These are phyloP conservation scores for Sinocyclocheilus anophthalmus DNA, from an alignment of 2,113 vertebrate species.

Conservation along the genomic window DNA sequence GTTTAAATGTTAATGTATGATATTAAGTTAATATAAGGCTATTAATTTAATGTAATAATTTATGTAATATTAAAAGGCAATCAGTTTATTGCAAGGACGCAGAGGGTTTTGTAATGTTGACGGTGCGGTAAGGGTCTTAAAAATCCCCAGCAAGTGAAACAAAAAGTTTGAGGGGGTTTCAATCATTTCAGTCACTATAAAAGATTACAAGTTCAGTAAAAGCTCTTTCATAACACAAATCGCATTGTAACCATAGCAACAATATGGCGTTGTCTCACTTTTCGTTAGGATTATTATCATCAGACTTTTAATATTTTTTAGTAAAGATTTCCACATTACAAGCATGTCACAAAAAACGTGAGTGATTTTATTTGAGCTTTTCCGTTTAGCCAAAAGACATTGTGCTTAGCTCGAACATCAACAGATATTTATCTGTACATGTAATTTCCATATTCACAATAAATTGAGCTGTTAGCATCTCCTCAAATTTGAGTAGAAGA, in stretches of 20 bases:
- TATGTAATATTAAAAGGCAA: background rate
- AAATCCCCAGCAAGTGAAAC: background rate
- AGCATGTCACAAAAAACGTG: background rate
- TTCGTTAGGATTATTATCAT: background rate
- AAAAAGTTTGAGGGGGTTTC: background rate
- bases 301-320: background rate
- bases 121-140: background rate
- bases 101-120: background rate
- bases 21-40: background rate
- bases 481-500: background rate
- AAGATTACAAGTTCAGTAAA: background rate
- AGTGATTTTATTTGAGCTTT: background rate
- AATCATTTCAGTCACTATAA: background rate
- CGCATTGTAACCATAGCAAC: slow-evolving; percentile 14
- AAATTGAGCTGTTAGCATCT: background rate
- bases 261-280: background rate
- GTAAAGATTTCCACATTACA: background rate
- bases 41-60: background rate
- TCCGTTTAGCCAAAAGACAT: background rate
- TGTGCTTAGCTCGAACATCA: background rate
- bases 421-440: background rate
- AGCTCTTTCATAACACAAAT: background rate
- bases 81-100: background rate
- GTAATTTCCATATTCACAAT: background rate
- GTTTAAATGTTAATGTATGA: background rate